phyloP scores from a whole-genome alignment of 2,113 vertebrate genomes.

The Nematolebias whitei region DNA sequence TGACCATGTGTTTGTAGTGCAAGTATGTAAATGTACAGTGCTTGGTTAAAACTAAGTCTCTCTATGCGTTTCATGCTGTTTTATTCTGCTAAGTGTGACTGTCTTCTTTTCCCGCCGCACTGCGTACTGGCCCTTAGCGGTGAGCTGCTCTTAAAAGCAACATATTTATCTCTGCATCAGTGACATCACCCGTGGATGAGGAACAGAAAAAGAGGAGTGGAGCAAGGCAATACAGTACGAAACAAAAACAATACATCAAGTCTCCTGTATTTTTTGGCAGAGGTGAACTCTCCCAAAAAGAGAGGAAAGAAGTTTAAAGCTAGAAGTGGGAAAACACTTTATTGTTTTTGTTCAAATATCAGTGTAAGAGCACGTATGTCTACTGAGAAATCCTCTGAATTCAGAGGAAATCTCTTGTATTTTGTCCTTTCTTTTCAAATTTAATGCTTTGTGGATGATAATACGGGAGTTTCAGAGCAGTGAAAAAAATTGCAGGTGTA shows the following conservation, averaged over 20 bases:
- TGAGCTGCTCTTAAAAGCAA: conserved; percentile 66
- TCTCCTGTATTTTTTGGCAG: conserved; percentile 32
- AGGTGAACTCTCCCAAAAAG: not conserved
- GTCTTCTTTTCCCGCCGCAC: conserved; percentile 56
- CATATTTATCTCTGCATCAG: conserved; percentile 75
- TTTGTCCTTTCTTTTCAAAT: not conserved
- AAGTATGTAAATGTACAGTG: conserved; percentile 12
- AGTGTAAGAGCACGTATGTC: not conserved
- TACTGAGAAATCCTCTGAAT: not conserved
- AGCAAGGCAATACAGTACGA: conserved; percentile 16
- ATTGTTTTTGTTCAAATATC: not conserved
- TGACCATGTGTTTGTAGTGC: conserved; percentile 24
- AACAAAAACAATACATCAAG: conserved; percentile 25
- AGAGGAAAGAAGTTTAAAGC: not conserved
- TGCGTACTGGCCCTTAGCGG: conserved; percentile 70
- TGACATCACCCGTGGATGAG: conserved; percentile 62
- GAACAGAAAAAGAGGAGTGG: conserved; percentile 10
- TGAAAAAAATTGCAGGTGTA: conserved; percentile 10
- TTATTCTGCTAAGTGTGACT: conserved; percentile 34
- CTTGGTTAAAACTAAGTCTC: conserved; percentile 39
- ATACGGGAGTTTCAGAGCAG: conserved; percentile 5
- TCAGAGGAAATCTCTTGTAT: conserved; percentile 8
- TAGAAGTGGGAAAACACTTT: not conserved
- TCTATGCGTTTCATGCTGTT: conserved; percentile 29
- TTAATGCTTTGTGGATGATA: not conserved